Conservation (phyloP, 2,888 invertebrate species). For the Eupithecia dodoneata region DNA sequence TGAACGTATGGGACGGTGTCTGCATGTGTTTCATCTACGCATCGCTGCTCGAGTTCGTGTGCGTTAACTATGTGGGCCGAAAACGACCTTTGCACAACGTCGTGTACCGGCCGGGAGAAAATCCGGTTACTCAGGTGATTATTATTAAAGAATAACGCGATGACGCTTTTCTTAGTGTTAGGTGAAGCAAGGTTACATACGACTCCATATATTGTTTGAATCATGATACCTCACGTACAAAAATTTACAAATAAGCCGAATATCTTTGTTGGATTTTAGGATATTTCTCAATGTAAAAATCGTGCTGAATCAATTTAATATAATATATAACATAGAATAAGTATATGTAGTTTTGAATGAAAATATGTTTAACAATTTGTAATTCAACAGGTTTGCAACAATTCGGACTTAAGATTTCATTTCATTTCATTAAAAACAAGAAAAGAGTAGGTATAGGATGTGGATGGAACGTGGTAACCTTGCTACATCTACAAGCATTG, state of each 20-base stretch:
- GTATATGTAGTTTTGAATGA: neutral
- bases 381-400: neutral
- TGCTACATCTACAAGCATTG: conserved; percentile 21
- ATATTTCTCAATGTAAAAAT: neutral
- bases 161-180: conserved; percentile 14
- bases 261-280: neutral
- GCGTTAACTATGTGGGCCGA: conserved; percentile 97
- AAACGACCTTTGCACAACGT: conserved; percentile 95
- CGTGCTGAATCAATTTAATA: neutral
- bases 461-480: conserved; percentile 9
- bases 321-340: neutral
- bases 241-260: neutral
- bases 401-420: neutral
- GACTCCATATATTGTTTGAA: neutral
- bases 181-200: conserved; percentile 11
- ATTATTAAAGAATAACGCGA: conserved; percentile 22
- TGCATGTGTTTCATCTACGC: conserved; percentile 99
- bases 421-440: neutral
- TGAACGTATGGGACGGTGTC: conserved; percentile 99
- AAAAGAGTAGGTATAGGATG: neutral
- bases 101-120: conserved; percentile 94
- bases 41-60: conserved; percentile 96
- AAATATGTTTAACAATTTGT: neutral
- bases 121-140: conserved; percentile 94
- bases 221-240: neutral